Conservation (phyloP, 2,113 vertebrate species). For the Varanus komodoensis region DNA sequence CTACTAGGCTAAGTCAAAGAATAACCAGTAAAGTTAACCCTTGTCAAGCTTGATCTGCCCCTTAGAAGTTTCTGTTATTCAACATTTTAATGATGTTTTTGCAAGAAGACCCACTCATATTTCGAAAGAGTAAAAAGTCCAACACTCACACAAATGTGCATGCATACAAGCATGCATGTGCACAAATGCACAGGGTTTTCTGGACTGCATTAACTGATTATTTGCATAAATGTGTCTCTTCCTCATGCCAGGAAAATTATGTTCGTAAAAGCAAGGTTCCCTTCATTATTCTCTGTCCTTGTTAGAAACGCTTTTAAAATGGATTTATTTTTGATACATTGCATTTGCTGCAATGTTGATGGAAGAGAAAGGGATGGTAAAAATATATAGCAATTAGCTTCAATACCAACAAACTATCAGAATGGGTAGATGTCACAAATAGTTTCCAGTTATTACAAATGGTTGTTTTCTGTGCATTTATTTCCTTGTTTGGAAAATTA, state of each 20-base stretch:
- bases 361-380: background rate
- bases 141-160: no score
- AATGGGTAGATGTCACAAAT: background rate
- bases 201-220: background rate
- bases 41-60: no score
- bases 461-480: background rate
- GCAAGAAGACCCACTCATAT: no score
- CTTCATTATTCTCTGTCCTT: background rate
- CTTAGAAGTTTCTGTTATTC: no score
- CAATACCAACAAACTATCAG: background rate
- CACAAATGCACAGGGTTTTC: background rate
- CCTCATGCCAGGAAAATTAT: background rate
- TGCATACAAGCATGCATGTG: background rate
- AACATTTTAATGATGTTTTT: no score
- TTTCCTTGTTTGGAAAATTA: background rate
- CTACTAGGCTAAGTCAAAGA: no score
- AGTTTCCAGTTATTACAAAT: background rate
- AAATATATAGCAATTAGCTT: background rate
- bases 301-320: background rate
- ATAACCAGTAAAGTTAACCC: no score
- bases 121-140: no score
- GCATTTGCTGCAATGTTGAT: background rate
- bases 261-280: background rate
- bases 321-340: background rate
- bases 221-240: background rate